Evolutionary conservation across 2,113 vertebrate genomes (phyloP).

Genomic region (Salvelinus alpinus): DNA sequence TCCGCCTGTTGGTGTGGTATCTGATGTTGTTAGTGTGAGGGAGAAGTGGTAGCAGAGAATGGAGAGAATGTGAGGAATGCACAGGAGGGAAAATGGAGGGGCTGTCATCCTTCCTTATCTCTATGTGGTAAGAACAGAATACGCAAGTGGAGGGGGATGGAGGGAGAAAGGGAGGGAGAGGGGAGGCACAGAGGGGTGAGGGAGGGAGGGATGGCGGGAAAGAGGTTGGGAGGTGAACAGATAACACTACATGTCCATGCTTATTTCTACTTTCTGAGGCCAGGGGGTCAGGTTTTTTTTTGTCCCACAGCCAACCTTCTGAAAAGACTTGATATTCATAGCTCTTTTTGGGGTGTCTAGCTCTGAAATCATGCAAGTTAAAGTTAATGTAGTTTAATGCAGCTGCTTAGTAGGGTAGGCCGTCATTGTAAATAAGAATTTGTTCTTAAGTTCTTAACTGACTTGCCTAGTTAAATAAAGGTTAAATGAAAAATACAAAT

Average conservation of each 20-base stretch:
- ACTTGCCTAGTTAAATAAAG: no score
- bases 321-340: neutral
- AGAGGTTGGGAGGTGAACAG: no score
- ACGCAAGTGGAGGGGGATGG: neutral
- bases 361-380: neutral
- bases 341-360: neutral
- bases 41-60: neutral
- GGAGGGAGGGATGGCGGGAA: no score
- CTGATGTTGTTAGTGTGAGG: neutral
- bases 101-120: conserved; percentile 40
- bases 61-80: neutral
- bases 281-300: neutral
- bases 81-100: neutral
- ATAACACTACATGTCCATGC: conserved; percentile 6
- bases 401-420: neutral
- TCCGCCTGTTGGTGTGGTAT: neutral
- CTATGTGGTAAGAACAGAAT: neutral
- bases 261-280: conserved; percentile 31
- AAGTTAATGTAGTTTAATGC: neutral
- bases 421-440: no score
- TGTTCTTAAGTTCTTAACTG: no score
- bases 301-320: neutral
- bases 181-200: conserved; percentile 14
- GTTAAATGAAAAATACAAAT: no score
- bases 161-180: conserved; percentile 8